Evolutionary conservation across 2,888 invertebrate genomes (phyloP).

Genomic region (Maniola hyperantus): DNA sequence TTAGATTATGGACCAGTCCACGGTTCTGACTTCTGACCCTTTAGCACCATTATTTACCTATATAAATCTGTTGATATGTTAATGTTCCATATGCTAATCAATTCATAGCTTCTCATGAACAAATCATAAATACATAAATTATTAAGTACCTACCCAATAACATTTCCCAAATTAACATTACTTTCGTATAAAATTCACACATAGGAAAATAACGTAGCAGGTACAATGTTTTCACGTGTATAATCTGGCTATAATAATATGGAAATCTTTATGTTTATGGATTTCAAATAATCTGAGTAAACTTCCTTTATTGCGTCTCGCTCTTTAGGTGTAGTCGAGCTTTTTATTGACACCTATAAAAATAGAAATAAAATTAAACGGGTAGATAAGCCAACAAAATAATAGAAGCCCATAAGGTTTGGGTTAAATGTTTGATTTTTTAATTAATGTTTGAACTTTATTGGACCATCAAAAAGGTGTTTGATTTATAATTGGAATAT

Average conservation of each 20-base stretch:
- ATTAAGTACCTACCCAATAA: neutral
- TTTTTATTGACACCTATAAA: constrained; percentile 55
- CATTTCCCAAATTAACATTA: neutral
- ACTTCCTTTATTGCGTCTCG: constrained; percentile 50
- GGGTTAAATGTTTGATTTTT: constrained; percentile 45
- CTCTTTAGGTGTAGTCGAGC: constrained; percentile 48
- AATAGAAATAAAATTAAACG: constrained; percentile 57
- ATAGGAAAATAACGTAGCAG: neutral
- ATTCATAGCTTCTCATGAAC: no score
- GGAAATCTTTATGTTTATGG: constrained; percentile 61
- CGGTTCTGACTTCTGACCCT: no score
- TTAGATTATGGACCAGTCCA: no score
- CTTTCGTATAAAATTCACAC: neutral
- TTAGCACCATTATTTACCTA: no score
- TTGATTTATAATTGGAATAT: constrained; percentile 34
- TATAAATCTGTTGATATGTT: no score
- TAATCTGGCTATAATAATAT: constrained; percentile 40
- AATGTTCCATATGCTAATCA: no score
- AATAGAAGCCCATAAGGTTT: constrained; percentile 43
- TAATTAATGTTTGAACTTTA: constrained; percentile 39
- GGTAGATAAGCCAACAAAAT: constrained; percentile 49
- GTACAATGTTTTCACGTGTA: constrained; percentile 17
- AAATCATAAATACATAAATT: no score
- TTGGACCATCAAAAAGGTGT: constrained; percentile 32
- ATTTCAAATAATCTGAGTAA: constrained; percentile 49